These are phyloP conservation scores for Scaptomyza reducta DNA, from an alignment of 2,888 invertebrate species.

Conservation along the genomic window DNA sequence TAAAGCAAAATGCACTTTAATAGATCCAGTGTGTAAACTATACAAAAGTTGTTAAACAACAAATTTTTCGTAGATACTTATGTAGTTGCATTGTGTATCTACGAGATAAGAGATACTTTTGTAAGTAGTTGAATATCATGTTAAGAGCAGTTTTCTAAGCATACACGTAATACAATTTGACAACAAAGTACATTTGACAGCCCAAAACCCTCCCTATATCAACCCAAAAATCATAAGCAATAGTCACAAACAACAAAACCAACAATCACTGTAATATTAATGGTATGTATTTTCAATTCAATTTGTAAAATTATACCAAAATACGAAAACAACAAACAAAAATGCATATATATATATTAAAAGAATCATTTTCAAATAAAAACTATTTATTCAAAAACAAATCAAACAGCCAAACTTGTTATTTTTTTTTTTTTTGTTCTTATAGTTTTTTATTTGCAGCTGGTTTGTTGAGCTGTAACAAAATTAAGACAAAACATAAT, in stretches of 20 bases:
- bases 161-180: constrained; percentile 44
- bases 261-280: constrained; percentile 71
- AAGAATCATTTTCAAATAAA: constrained; percentile 76
- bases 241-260: constrained; percentile 26
- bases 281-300: constrained; percentile 75
- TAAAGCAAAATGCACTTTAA: constrained; percentile 26
- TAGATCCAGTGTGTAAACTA: constrained; percentile 49
- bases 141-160: constrained; percentile 50
- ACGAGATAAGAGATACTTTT: constrained; percentile 53
- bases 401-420: constrained; percentile 52
- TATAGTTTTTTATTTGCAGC: constrained; percentile 46
- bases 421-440: constrained; percentile 24
- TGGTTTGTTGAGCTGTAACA: constrained; percentile 39
- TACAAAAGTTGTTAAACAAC: constrained; percentile 52
- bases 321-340: constrained; percentile 47
- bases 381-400: constrained; percentile 76
- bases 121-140: constrained; percentile 51
- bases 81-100: constrained; percentile 23
- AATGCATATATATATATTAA: constrained; percentile 8
- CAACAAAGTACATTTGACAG: constrained; percentile 32
- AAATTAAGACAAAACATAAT: constrained; percentile 11
- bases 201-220: constrained; percentile 21
- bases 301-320: constrained; percentile 79
- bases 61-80: constrained; percentile 19
- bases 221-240: constrained; percentile 26